phyloP scores from a whole-genome alignment of 1,140 invertebrate species.

The Cyclina sinensis region DNA sequence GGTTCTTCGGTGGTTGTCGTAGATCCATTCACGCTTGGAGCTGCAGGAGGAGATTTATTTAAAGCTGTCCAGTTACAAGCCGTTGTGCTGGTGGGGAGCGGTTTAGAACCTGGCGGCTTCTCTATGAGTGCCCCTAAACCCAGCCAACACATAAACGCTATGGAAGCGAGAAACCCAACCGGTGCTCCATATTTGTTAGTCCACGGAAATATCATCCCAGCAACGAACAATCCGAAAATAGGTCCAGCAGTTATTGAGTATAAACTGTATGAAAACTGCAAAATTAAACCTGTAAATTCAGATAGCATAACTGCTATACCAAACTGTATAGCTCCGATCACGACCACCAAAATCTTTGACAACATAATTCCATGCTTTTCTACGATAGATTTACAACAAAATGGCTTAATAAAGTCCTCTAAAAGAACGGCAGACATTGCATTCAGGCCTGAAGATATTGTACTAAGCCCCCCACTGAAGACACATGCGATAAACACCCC shows the following conservation, averaged over 20 bases:
- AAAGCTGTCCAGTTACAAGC: slow-evolving; percentile 78
- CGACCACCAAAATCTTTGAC: slow-evolving; percentile 88
- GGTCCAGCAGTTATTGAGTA: slow-evolving; percentile 85
- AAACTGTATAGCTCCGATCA: slow-evolving; percentile 46
- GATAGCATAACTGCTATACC: slow-evolving; percentile 55
- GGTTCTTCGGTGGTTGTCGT: slow-evolving; percentile 45
- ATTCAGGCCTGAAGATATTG: slow-evolving; percentile 89
- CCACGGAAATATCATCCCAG: slow-evolving; percentile 86
- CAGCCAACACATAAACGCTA: slow-evolving; percentile 93
- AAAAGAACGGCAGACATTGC: slow-evolving; percentile 95
- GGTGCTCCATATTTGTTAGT: slow-evolving; percentile 91
- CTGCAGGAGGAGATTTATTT: background rate
- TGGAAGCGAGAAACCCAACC: slow-evolving; percentile 90
- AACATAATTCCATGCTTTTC: slow-evolving; percentile 91
- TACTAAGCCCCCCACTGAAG: slow-evolving; percentile 93
- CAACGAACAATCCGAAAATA: slow-evolving; percentile 84
- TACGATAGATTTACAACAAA: slow-evolving; percentile 90
- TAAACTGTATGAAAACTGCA: slow-evolving; percentile 89
- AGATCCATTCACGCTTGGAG: slow-evolving; percentile 17
- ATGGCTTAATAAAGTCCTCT: slow-evolving; percentile 91
- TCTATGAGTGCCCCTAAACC: slow-evolving; percentile 90
- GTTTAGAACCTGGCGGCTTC: slow-evolving; percentile 89
- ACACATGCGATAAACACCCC: slow-evolving; percentile 96
- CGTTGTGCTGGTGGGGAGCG: slow-evolving; percentile 87
- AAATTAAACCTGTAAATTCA: slow-evolving; percentile 28